Base-by-base conservation (phyloP, 2,888 invertebrate genomes). In the Erebia ligea region DNA sequence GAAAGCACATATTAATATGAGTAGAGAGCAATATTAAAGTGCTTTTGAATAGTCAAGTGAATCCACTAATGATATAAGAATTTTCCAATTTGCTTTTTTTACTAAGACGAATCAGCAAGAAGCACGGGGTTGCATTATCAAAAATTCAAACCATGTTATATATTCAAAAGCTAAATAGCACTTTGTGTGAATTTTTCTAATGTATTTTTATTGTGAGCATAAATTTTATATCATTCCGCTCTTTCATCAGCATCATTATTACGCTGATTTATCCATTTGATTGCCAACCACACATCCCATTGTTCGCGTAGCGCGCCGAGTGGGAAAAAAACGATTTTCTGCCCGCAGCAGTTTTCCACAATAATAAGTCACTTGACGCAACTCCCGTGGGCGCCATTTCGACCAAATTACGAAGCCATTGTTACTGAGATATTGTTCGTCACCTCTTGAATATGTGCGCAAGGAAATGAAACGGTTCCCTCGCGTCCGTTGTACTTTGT, bases 281-380 rank as follows among this genome's bases (percentile, higher is more conserved):
- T 54, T 40, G 54, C 34, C 13, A 34, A 40, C 52, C 17, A 52
- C 45, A 64, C 34, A 50, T 54, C 15, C 19, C 58, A 67, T 67
- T 58, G 57, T 48, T 48, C 25, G 25, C 9, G 21, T 45, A 13
- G 42, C 19, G 25, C 15, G 56, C 45, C 15, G 58, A 48, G 48
- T n/a, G 19, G 45, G 17, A 62, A 52, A 54, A 61, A 59, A 62
- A 61, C 54, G 70, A 70, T 88, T 84, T 87, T 85, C 84, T 84
- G 85, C 85, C 85, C 82, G 83, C 85, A 77, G 78, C 87, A 84
- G 83, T 87, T 89, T 88, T 88, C 85, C 85, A 82, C 86, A 87
- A 87, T 91, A 91, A 92, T 90, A 88, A 91, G 88, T 90, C 88
- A 87, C 88, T 89, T 88, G 91, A 89, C 87, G 88, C 85, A 88